Percentiles rank a stretch among this genome's conserved stretches.
phyloP scores from a whole-genome alignment of 2,113 vertebrate genomes.

The Brachyistius frenatus region DNA sequence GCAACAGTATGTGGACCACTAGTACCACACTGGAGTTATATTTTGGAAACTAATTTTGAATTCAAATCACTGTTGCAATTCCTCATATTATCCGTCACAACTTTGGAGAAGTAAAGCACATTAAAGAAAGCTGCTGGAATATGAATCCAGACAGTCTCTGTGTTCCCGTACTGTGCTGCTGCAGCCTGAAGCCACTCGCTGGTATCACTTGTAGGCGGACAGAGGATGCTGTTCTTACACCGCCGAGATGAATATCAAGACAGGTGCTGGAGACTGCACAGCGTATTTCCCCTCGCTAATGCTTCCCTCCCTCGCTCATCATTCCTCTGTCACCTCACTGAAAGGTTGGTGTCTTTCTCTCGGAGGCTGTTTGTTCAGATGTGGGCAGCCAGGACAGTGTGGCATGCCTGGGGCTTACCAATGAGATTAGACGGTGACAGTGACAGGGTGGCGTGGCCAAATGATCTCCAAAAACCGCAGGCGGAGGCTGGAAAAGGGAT shows the following conservation, averaged over 20 bases:
- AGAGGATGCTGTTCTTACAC: slow-evolving; percentile 56
- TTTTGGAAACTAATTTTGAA: neutral
- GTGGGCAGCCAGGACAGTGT: slow-evolving; percentile 71
- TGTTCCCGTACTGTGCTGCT: slow-evolving; percentile 11
- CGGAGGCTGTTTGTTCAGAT: slow-evolving; percentile 70
- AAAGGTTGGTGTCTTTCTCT: slow-evolving; percentile 67
- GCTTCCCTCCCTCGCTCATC: slow-evolving; percentile 64
- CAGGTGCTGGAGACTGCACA: slow-evolving; percentile 54
- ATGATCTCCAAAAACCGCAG: slow-evolving; percentile 69
- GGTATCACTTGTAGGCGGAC: slow-evolving; percentile 65
- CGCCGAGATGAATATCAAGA: slow-evolving; percentile 67
- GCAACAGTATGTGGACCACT: no score
- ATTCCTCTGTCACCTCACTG: slow-evolving; percentile 69
- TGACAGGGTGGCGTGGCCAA: slow-evolving; percentile 63
- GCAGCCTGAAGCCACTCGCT: slow-evolving; percentile 60
- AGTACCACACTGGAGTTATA: no score
- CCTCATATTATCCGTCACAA: neutral
- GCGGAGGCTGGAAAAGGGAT: slow-evolving; percentile 54
- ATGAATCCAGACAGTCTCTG: slow-evolving; percentile 14
- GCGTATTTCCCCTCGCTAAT: slow-evolving; percentile 48
- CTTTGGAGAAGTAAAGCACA: neutral
- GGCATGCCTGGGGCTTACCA: slow-evolving; percentile 74
- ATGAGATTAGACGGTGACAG: slow-evolving; percentile 75
- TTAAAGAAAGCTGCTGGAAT: neutral
- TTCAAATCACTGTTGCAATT: neutral